phyloP scores from a whole-genome alignment of 2,888 invertebrate species.

The Tinea trinotella region DNA sequence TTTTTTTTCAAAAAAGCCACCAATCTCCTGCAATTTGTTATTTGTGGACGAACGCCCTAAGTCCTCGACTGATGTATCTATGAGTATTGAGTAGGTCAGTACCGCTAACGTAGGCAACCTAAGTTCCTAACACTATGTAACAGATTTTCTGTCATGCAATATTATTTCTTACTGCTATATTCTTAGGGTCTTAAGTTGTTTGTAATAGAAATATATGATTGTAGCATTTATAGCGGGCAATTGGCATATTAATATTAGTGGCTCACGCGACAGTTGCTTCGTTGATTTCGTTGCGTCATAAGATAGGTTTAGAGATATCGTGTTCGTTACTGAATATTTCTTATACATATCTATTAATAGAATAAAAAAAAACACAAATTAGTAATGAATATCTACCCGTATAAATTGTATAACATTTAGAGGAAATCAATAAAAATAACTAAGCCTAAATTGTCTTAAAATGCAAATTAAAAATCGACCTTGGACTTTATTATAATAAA shows the following conservation, averaged over 20 bases:
- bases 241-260: slow-evolving; percentile 2
- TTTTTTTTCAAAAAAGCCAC: no score
- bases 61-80: neutral
- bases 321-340: neutral
- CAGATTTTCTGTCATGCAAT: neutral
- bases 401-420: no score
- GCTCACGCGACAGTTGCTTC: neutral
- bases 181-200: neutral
- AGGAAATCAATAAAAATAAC: no score
- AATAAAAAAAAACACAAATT: no score
- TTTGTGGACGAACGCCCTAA: no score
- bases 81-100: slow-evolving; percentile 8
- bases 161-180: neutral
- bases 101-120: slow-evolving; percentile 10
- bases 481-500: no score
- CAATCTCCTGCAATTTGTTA: no score
- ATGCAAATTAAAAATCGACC: no score
- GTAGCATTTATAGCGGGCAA: neutral
- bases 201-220: neutral
- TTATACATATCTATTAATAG: neutral
- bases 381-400: no score
- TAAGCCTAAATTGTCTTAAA: no score
- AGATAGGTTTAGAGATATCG: neutral
- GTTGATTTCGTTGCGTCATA: neutral
- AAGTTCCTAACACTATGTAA: neutral